Evolutionary conservation across 2,797 vertebrate species (phyloP).

Genomic region (Chaetophractus vellerosus): DNA sequence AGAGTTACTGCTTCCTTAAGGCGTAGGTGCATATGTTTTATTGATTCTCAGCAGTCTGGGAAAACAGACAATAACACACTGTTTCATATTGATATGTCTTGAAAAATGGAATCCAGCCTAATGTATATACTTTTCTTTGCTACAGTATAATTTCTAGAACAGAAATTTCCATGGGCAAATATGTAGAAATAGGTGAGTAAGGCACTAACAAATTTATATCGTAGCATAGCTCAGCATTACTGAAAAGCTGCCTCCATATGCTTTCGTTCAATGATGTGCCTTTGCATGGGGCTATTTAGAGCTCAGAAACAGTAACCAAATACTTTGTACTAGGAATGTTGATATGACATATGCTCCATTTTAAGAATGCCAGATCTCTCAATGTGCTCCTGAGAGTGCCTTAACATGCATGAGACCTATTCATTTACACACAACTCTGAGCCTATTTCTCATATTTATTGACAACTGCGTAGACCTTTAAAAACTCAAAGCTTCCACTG

Average conservation of each 20-base stretch:
- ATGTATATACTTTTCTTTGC: constrained; percentile 57
- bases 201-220: constrained; percentile 39
- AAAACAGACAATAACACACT: constrained; percentile 71
- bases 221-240: constrained; percentile 25
- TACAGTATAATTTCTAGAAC: constrained; percentile 62
- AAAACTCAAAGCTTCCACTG: constrained; percentile 17
- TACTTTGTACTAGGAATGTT: constrained; percentile 50
- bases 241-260: background rate
- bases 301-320: constrained; percentile 8
- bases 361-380: constrained; percentile 72
- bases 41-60: constrained; percentile 80
- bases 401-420: constrained; percentile 43
- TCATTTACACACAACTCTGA: background rate
- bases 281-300: constrained; percentile 13
- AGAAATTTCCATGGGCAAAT: constrained; percentile 67
- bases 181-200: constrained; percentile 27
- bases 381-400: constrained; percentile 32
- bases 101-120: constrained; percentile 42
- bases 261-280: constrained; percentile 55
- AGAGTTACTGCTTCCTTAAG: constrained; percentile 88
- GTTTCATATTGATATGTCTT: constrained; percentile 83
- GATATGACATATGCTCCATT: constrained; percentile 55
- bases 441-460: constrained; percentile 23
- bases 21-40: constrained; percentile 75
- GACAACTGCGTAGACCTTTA: background rate